Conservation (phyloP, 1,140 invertebrate genomes). For the Eueides isabella region DNA sequence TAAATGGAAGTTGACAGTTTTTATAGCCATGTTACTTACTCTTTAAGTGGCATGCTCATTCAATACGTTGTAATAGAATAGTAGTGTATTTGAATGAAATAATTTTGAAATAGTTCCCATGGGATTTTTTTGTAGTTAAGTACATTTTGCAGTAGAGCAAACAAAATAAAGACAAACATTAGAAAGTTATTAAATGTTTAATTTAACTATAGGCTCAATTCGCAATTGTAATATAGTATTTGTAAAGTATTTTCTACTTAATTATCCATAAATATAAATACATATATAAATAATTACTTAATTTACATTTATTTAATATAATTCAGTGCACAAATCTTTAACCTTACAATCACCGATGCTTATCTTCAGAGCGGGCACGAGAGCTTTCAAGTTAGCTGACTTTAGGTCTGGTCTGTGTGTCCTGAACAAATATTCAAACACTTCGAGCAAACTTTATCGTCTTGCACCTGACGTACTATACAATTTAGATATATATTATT, state of each 20-base stretch:
- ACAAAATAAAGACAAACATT: neutral
- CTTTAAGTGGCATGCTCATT: neutral
- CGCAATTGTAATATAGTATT: too few relatives aligned
- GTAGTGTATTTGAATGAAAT: neutral
- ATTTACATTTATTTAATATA: neutral
- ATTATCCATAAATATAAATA: neutral
- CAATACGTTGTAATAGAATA: neutral
- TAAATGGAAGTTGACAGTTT: slow-evolving; percentile 11
- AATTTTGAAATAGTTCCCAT: neutral
- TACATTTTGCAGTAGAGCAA: neutral
- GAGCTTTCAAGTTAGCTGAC: slow-evolving; percentile 55
- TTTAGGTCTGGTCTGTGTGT: slow-evolving; percentile 55
- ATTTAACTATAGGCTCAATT: too few relatives aligned
- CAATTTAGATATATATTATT: slow-evolving; percentile 32
- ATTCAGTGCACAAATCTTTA: slow-evolving; percentile 31
- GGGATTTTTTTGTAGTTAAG: neutral
- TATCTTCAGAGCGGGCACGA: slow-evolving; percentile 53
- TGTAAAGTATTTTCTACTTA: neutral
- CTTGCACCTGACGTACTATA: slow-evolving; percentile 60
- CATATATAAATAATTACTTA: too few relatives aligned
- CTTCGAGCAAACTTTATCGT: slow-evolving; percentile 50
- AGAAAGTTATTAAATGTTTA: neutral
- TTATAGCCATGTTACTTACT: neutral
- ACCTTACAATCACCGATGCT: slow-evolving; percentile 56
- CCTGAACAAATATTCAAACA: slow-evolving; percentile 61